Evolutionary conservation across 2,797 vertebrate genomes (phyloP), one percentile per base, ranked within the genome.

Genomic region (Streptopelia turtur): DNA sequence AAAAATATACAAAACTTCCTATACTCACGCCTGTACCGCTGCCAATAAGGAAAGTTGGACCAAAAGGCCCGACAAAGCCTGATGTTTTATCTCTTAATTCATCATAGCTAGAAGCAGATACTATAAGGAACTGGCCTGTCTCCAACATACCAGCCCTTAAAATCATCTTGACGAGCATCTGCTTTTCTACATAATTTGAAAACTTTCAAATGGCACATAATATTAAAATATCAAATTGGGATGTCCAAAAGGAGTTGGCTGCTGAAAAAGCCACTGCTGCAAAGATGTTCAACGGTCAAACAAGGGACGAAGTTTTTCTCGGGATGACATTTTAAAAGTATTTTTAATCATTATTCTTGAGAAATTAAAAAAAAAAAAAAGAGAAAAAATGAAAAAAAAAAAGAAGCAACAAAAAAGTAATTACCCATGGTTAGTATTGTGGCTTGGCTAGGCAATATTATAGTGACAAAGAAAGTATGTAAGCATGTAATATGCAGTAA

Each of bases 141-240:
- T 91, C 89, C 80, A 94, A 70, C 35, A 85, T 18, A 88, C 66
- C 64, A 84, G 47, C 47, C 60, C 25, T 84, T 80, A 91, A 87
- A 96, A 90, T 94, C 41, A 90, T 69, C 53, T 70, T 30, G 45
- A 76, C 66, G 74, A 89, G 39, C 69, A 96, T 91, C 71, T 95
- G 89, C 50, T 95, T 94, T 93, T 77, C 90, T 90, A 85, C 35
- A 78, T 30, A 66, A 72, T 76, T 72, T 83, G 47, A 84, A 96
- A 89, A 80, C 37, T 65, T 90, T 86, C 27, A 94, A 94, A 68
- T 75, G 57, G 30, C 55, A 95, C 11, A 43, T 65, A 83, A 70
- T 21, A 81, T 61, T 64, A 61, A 87, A 89, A 77, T 57, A 69
- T 12, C 37, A 63, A 64, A 83, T 75, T 16, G 72, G 28, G 49